Evolutionary conservation across 2,797 vertebrate species (phyloP), one percentile per base, ranked within the genome.

Genomic region (Arremon aurantiirostris): DNA sequence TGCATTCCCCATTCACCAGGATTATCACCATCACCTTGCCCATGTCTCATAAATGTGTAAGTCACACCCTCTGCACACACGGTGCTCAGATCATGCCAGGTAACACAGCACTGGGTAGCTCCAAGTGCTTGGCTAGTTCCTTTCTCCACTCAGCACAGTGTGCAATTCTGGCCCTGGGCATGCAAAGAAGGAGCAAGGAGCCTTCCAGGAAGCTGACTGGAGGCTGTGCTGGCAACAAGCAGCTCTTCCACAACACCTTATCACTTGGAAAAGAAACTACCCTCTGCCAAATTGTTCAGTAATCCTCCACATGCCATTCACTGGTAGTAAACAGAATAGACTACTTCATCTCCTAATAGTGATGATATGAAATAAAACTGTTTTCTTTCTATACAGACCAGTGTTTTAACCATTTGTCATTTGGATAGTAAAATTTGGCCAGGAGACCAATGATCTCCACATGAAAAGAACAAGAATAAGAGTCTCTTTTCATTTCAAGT

Each of bases 1-100:
- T 47, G n/a, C 27, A 14, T 39, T 55, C 26, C 72, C 42, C 39
- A 9, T 28, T 89, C 32, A 28, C 30, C n/a, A 17, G 35, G 52
- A 35, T 24, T 30, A 12, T 23, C 44, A 27, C 26, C 5, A 1
- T 23, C 56, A 59, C 18, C 1, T 50, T 63, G 53, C 64, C 71
- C 50, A 47, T 20, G 26, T 50, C 82, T 50, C 9, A 8, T 30
- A 19, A 78, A 28, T 7, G 14, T 30, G 21, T 24, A 39, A 79
- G 27, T 32, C 55, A 13, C 11, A 55, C 14, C 10, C 46, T 64
- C 63, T 27, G 50, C 64, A 39, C 0, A 0, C 28, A 3, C 0
- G 0, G 37, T 42, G 37, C 46, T 61, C 60, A 52, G 39, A 21
- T 24, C 3, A 2, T 11, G 57, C 44, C 8, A 12, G 26, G 2